A percentile compares a stretch with the other conserved stretches of the same genome.
Evolutionary conservation across 2,113 vertebrate species (phyloP).

Genomic region (Eptesicus fuscus): DNA sequence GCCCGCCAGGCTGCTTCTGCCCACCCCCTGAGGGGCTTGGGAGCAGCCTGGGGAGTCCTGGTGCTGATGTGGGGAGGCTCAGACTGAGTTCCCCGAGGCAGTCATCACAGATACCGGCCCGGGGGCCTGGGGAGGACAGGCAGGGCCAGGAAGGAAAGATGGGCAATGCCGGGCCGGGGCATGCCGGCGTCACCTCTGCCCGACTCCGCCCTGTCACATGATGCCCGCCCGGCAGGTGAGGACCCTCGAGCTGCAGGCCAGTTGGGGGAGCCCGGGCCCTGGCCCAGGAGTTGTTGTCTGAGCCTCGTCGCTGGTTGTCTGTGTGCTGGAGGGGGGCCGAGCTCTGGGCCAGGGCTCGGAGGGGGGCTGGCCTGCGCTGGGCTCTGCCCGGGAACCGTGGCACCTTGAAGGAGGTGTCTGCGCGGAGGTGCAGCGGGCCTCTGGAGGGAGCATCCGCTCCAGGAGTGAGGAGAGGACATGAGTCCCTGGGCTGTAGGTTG

Average conservation of each 20-base stretch:
- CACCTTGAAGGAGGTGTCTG: not conserved
- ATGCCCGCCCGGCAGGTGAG: not conserved
- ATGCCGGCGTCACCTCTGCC: not conserved
- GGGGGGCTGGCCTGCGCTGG: not conserved
- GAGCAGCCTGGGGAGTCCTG: not conserved
- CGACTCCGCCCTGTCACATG: not conserved
- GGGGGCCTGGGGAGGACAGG: not conserved
- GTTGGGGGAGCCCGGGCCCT: not conserved
- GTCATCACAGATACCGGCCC: not conserved
- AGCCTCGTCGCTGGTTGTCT: not conserved
- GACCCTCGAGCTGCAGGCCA: not conserved
- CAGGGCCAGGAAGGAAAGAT: not conserved
- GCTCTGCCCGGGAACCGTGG: not conserved
- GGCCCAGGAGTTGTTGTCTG: not conserved
- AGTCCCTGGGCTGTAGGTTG: not conserved
- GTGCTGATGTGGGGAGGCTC: not conserved
- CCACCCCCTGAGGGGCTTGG: not conserved
- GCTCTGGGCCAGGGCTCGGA: not conserved
- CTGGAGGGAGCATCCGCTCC: not conserved
- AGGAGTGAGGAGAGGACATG: slow-evolving; percentile 2
- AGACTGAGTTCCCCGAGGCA: too few relatives aligned
- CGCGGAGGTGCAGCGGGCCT: not conserved
- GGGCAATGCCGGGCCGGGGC: not conserved
- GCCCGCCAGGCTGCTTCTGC: not conserved
- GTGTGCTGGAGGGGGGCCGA: too few relatives aligned